A percentile compares a stretch with the other conserved stretches of the same genome.
Evolutionary conservation across 2,797 vertebrate species (phyloP).

Genomic region (Rhincodon typus): DNA sequence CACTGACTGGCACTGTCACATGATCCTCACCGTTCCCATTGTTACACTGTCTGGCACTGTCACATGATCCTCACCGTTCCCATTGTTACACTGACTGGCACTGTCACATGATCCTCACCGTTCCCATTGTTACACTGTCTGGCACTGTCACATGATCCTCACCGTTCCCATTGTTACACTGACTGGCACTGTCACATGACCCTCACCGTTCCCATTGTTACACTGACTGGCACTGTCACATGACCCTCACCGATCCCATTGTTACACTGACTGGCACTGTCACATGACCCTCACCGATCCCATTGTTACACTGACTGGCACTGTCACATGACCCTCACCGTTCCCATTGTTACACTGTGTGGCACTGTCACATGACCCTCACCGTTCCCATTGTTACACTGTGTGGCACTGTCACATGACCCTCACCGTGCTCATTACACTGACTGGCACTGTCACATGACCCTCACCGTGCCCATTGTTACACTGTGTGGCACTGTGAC

Average conservation of each 20-base stretch:
- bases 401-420: background rate
- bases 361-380: background rate
- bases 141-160: background rate
- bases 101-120: background rate
- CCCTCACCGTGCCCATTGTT: background rate
- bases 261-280: background rate
- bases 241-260: background rate
- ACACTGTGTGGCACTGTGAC: background rate
- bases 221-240: background rate
- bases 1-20: background rate
- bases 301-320: background rate
- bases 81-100: background rate
- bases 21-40: background rate
- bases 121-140: background rate
- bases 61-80: background rate
- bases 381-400: background rate
- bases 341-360: background rate
- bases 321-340: background rate
- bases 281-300: background rate
- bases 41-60: background rate
- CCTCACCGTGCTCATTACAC: background rate
- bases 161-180: background rate
- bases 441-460: background rate
- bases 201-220: background rate
- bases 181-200: background rate